These are phyloP conservation scores for Arnoldichthys spilopterus DNA, from an alignment of 2,797 vertebrate genomes.

Conservation along the genomic window DNA sequence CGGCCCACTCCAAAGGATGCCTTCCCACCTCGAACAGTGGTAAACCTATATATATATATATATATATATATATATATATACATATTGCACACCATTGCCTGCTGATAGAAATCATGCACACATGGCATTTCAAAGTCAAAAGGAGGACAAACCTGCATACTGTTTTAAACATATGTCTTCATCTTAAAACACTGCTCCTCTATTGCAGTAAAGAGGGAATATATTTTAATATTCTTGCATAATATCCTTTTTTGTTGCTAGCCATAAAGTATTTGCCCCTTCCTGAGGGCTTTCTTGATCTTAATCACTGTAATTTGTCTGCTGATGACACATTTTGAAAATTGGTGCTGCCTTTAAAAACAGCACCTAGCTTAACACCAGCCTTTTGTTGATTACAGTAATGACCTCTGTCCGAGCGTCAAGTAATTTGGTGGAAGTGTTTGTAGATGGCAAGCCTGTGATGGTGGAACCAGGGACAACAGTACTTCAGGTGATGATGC, in stretches of 20 bases:
- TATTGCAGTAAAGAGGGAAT: no score
- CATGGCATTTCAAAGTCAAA: no score
- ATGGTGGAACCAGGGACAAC: constrained; percentile 95
- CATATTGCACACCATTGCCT: neutral
- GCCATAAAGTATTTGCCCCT: no score
- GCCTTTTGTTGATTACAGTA: constrained; percentile 70
- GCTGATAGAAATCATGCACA: no score
- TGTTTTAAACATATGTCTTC: no score
- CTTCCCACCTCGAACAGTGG: constrained; percentile 68
- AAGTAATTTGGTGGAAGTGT: constrained; percentile 94
- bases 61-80: no score
- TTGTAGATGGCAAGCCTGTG: constrained; percentile 92
- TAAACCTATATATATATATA: constrained; percentile 48
- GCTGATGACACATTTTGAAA: neutral
- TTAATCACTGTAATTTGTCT: no score
- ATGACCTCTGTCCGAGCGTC: constrained; percentile 80
- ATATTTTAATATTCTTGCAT: no score
- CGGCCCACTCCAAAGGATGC: constrained; percentile 70
- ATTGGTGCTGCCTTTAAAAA: neutral
- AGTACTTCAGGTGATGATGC: constrained; percentile 86
- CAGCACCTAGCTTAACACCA: neutral
- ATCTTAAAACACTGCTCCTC: no score
- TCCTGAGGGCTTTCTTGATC: no score
- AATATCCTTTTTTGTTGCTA: no score
- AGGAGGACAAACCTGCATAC: no score